Evolutionary conservation across 2,888 invertebrate species (phyloP).

Genomic region (Stenodema calcarata): DNA sequence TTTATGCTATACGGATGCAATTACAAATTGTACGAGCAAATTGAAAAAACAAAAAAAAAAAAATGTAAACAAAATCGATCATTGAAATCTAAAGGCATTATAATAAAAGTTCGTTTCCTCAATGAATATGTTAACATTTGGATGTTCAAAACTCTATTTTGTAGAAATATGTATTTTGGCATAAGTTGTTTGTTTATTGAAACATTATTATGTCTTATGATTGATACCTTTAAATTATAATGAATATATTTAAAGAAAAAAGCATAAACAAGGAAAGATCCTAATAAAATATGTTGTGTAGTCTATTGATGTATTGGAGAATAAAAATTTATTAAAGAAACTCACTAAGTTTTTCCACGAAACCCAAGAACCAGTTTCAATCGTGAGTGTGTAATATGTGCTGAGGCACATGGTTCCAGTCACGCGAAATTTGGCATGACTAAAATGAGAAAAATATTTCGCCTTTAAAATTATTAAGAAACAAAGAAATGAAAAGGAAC

Average conservation of each 20-base stretch:
- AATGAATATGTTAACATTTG: conserved; percentile 55
- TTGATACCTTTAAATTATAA: conserved; percentile 56
- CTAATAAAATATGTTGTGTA: conserved; percentile 58
- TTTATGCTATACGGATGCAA: conserved; percentile 32
- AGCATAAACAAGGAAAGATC: conserved; percentile 56
- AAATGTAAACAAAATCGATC: conserved; percentile 30
- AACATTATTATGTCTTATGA: conserved; percentile 56
- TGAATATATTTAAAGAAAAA: conserved; percentile 55
- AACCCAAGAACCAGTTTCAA: too few relatives aligned
- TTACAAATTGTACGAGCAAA: conserved; percentile 36
- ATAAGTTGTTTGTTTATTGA: conserved; percentile 56
- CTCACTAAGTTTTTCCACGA: neutral
- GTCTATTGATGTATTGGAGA: conserved; percentile 58
- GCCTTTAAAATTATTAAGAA: too few relatives aligned
- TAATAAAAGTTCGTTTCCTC: conserved; percentile 53
- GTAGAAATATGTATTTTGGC: conserved; percentile 57
- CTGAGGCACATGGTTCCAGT: too few relatives aligned
- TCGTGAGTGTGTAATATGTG: too few relatives aligned
- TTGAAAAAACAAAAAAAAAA: conserved; percentile 47
- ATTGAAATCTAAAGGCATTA: conserved; percentile 53
- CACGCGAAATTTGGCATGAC: too few relatives aligned
- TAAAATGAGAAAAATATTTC: too few relatives aligned
- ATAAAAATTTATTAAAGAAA: conserved; percentile 57
- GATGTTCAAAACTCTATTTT: conserved; percentile 57
- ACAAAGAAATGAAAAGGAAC: too few relatives aligned